Conservation (phyloP, 2,888 invertebrate species). For the Syritta pipiens region DNA sequence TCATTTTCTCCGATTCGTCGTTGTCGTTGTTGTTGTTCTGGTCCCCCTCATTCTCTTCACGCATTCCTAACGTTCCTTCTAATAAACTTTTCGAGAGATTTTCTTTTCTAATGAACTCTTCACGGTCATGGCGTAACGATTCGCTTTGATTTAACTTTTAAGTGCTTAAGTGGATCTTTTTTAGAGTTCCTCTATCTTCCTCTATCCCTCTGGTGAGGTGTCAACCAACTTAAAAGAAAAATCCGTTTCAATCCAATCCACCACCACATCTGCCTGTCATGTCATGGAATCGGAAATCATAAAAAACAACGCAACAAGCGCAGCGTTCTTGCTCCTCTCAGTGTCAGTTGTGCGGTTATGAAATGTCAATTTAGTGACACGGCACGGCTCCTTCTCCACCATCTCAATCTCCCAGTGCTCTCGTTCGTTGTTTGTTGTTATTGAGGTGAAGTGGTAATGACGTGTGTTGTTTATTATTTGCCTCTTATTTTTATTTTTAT, state of each 20-base stretch:
- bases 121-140: conserved; percentile 62
- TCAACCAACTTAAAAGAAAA: conserved; percentile 46
- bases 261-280: conserved; percentile 46
- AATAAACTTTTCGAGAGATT: conserved; percentile 53
- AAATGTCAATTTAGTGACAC: conserved; percentile 32
- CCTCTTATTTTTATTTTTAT: conserved; percentile 17
- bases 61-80: conserved; percentile 30
- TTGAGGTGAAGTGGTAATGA: conserved; percentile 62
- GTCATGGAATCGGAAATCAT: conserved; percentile 53
- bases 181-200: not conserved
- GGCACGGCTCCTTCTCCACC: too few relatives aligned
- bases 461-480: conserved; percentile 49
- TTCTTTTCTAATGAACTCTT: conserved; percentile 63
- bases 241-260: not conserved
- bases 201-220: conserved; percentile 11
- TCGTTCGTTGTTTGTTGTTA: conserved; percentile 48
- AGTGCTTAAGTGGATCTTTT: conserved; percentile 48
- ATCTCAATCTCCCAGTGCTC: too few relatives aligned
- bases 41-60: conserved; percentile 15
- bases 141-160: conserved; percentile 62
- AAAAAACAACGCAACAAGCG: conserved; percentile 14
- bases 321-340: conserved; percentile 28
- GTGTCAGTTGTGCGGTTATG: conserved; percentile 45
- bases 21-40: not conserved
- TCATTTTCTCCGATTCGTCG: conserved; percentile 25